phyloP scores from a whole-genome alignment of 1,140 invertebrate genomes.

The Drosophila dunni region DNA sequence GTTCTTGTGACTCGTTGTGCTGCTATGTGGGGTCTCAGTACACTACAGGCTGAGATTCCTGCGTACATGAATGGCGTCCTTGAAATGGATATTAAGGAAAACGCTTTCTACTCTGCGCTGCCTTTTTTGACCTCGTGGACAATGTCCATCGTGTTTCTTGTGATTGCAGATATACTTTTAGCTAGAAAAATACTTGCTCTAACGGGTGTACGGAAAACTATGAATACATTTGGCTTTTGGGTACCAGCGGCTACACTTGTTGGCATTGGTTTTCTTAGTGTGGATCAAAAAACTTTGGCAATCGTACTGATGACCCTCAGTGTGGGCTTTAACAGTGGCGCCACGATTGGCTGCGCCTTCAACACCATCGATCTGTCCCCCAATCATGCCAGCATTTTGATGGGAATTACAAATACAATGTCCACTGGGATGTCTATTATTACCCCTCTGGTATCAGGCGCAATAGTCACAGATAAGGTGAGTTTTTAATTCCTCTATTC shows the following conservation, averaged over 20 bases:
- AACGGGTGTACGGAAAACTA: slow-evolving; percentile 87
- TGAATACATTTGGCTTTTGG: slow-evolving; percentile 88
- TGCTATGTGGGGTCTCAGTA: slow-evolving; percentile 97
- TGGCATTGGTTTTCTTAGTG: slow-evolving; percentile 87
- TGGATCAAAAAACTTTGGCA: slow-evolving; percentile 85
- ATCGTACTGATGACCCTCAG: slow-evolving; percentile 88
- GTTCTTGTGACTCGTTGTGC: slow-evolving; percentile 92
- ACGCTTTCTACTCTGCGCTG: slow-evolving; percentile 89
- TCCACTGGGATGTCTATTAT: slow-evolving; percentile 90
- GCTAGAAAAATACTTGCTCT: slow-evolving; percentile 86
- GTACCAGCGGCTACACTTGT: slow-evolving; percentile 87
- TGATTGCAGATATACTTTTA: slow-evolving; percentile 65
- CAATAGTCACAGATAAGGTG: slow-evolving; percentile 89
- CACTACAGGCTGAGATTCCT: slow-evolving; percentile 95
- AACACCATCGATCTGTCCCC: slow-evolving; percentile 91
- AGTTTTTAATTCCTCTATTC: slow-evolving; percentile 42
- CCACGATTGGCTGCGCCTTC: slow-evolving; percentile 89
- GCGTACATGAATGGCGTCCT: slow-evolving; percentile 92
- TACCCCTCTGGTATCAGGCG: slow-evolving; percentile 88
- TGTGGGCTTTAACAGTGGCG: slow-evolving; percentile 91
- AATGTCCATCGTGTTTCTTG: slow-evolving; percentile 87
- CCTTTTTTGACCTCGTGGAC: slow-evolving; percentile 92
- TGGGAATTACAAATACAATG: slow-evolving; percentile 90
- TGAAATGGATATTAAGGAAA: slow-evolving; percentile 90
- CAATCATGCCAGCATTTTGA: slow-evolving; percentile 90